These are phyloP conservation scores for Parasteatoda lunata DNA, from an alignment of 2,888 invertebrate species.

Conservation along the genomic window DNA sequence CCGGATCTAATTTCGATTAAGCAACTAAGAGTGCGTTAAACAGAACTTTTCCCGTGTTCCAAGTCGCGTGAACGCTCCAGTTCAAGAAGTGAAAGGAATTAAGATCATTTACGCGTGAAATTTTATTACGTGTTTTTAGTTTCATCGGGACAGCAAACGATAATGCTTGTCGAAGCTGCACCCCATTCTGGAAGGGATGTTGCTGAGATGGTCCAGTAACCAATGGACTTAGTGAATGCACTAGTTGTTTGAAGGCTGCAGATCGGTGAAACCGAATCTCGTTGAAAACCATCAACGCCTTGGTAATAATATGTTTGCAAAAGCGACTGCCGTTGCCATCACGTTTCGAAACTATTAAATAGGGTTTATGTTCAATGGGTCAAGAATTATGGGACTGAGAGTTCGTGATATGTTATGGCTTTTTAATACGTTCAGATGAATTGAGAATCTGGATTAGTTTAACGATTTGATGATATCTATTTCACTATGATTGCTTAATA, in stretches of 20 bases:
- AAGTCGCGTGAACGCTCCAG: background rate
- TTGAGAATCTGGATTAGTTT: background rate
- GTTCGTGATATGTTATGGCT: background rate
- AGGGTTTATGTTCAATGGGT: background rate
- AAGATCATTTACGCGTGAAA: slow-evolving; percentile 32
- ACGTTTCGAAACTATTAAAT: background rate
- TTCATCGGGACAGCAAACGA: background rate
- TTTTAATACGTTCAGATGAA: background rate
- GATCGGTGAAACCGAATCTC: background rate
- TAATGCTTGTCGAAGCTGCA: background rate
- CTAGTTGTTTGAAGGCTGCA: slow-evolving; percentile 16
- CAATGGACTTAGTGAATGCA: slow-evolving; percentile 7
- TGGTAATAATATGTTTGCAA: background rate
- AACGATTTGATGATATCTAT: background rate
- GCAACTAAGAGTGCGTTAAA: slow-evolving; percentile 50
- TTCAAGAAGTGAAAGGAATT: background rate
- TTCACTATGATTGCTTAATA: background rate
- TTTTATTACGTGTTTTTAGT: slow-evolving; percentile 35
- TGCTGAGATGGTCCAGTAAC: background rate
- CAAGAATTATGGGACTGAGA: background rate
- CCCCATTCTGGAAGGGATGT: background rate
- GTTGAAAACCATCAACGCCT: slow-evolving; percentile 2
- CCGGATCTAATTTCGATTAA: slow-evolving; percentile 46
- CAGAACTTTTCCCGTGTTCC: slow-evolving; percentile 1
- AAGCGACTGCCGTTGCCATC: background rate